Conservation (phyloP, 1,140 invertebrate species). For the Homarus americanus region DNA sequence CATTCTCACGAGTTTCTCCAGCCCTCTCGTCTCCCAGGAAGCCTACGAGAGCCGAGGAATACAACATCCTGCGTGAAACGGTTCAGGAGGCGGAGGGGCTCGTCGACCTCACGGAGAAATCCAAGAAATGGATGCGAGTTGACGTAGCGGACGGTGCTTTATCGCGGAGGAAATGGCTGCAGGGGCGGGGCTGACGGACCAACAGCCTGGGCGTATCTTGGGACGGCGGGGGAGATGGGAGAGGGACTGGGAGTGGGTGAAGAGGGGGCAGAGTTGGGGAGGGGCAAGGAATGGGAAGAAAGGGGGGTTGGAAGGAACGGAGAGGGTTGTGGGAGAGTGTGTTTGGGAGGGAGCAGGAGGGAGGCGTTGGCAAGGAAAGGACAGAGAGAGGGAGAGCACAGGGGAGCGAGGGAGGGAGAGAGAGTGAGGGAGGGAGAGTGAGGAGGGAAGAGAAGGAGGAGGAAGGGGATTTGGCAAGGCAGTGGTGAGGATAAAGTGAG, state of each 20-base stretch:
- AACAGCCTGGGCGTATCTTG: not conserved
- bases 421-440: not conserved
- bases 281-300: no score
- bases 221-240: not conserved
- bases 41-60: not conserved
- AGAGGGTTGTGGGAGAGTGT: no score
- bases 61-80: not conserved
- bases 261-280: not conserved
- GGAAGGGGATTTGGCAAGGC: not conserved
- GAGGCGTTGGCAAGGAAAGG: not conserved
- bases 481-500: not conserved
- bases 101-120: not conserved
- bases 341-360: not conserved
- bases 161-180: constrained; percentile 4
- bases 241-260: not conserved
- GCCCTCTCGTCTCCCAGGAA: not conserved
- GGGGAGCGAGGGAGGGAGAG: not conserved
- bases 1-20: not conserved
- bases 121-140: not conserved
- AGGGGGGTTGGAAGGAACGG: not conserved
- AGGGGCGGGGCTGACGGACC: not conserved
- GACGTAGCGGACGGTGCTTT: not conserved
- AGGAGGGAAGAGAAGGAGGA: not conserved
- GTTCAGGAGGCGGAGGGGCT: not conserved
- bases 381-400: not conserved